Base-by-base conservation (phyloP, 2,888 invertebrate genomes). In the Osedax fenrisi region DNA sequence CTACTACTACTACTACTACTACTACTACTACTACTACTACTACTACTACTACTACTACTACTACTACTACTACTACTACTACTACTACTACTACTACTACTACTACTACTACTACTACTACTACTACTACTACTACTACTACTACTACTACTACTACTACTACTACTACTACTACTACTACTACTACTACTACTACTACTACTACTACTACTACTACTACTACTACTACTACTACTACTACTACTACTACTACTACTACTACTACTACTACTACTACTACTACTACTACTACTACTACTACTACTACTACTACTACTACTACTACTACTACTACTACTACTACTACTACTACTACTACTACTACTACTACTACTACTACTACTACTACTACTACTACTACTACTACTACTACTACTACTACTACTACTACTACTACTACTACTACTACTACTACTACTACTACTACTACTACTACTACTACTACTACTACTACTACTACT, bases 201-300 rank as follows among this genome's bases (percentile, higher is more conserved):
- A 22, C 66, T 5, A 73, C 66, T 61, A 73, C 66, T 27, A 69
- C 73, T 64, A 64, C 66, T 64, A 64, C 66, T 21, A 64, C 22
- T 17, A 13, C 10, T 17, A 10, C 22, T 64, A 22, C 66, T 22
- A 64, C 22, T 64, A 64, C 66, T 64, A 64, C 66, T 22, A 64
- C 25, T 68, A 68, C 68, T 25, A 13, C 25, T 3, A 1, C 25
- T 5, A 68, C 25, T 2, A 13, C 68, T 1, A 1, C 2, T 5
- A 5, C 69, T 0, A 17, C 26, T 5, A 68, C 69, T 22, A n/a
- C 69, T 23, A 68, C 68, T 22, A 5, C 3, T 17, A 3, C 1
- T 10, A 2, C 25, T 17, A 68, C 23, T 5, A 25, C 69, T 2
- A 68, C 26, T 1, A 64, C 66, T 64, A 64, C 66, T 64, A 1